A percentile compares a stretch with the other conserved stretches of the same genome.
These are phyloP conservation scores for Idaea aversata DNA, from an alignment of 2,888 invertebrate genomes.

Conservation along the genomic window DNA sequence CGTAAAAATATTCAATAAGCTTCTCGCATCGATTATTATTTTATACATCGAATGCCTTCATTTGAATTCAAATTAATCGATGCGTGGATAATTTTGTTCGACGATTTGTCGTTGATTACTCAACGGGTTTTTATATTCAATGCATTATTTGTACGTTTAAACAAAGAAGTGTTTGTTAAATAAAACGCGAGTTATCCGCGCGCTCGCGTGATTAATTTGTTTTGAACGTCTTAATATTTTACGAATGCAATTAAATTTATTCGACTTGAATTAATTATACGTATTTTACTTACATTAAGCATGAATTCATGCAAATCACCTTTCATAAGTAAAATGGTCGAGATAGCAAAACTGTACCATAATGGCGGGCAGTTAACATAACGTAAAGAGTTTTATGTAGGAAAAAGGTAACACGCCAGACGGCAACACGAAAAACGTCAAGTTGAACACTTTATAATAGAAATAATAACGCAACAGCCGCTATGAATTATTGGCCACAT, in stretches of 20 bases:
- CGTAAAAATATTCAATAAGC: conserved; percentile 76
- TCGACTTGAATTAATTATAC: conserved; percentile 47
- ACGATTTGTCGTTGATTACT: conserved; percentile 59
- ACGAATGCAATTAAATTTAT: conserved; percentile 43
- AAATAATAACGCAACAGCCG: conserved; percentile 74
- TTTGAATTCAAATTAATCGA: conserved; percentile 66
- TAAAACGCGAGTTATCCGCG: conserved; percentile 26
- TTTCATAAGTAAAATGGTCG: conserved; percentile 46
- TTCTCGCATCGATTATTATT: conserved; percentile 73
- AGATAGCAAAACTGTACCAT: conserved; percentile 51
- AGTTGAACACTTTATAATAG: conserved; percentile 74
- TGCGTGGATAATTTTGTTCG: conserved; percentile 60
- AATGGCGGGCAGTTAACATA: conserved; percentile 58
- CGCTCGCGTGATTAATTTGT: conserved; percentile 49
- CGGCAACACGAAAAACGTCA: conserved; percentile 66
- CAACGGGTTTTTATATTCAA: conserved; percentile 46
- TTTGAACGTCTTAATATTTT: conserved; percentile 42
- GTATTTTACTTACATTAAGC: conserved; percentile 40
- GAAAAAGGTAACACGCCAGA: conserved; percentile 59
- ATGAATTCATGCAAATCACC: conserved; percentile 49
- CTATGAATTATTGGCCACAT: conserved; percentile 77
- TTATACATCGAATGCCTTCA: conserved; percentile 66
- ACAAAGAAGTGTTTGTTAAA: conserved; percentile 28
- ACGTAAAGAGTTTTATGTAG: conserved; percentile 45
- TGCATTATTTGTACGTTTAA: conserved; percentile 37